phyloP scores from a whole-genome alignment of 2,888 invertebrate genomes.

The Melanophora roralis region DNA sequence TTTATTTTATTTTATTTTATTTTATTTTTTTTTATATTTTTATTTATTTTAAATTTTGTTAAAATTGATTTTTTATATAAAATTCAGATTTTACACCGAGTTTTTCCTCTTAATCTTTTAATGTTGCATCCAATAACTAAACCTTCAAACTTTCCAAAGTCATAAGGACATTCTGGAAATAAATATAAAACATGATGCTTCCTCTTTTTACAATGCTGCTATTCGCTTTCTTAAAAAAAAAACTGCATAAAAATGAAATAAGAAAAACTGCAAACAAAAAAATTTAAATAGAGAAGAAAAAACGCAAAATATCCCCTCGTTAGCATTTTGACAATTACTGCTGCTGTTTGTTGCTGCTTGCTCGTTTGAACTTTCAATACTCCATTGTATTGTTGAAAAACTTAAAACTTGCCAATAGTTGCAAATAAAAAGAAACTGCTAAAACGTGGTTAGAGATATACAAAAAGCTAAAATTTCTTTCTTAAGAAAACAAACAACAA shows the following conservation, averaged over 20 bases:
- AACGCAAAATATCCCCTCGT: conserved; percentile 56
- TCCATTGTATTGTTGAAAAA: neutral
- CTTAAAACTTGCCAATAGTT: conserved; percentile 41
- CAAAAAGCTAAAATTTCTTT: conserved; percentile 45
- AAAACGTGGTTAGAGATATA: conserved; percentile 52
- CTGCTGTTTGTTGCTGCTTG: conserved; percentile 24
- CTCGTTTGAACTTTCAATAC: neutral
- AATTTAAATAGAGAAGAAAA: neutral
- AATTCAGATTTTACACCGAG: no score
- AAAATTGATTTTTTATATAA: no score
- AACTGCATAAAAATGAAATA: neutral
- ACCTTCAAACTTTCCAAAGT: neutral
- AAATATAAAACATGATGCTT: conserved; percentile 34
- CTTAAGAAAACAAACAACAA: conserved; percentile 10
- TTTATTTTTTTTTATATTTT: no score
- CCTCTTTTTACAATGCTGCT: conserved; percentile 37
- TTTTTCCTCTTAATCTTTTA: no score
- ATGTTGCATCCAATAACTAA: neutral
- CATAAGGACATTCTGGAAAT: conserved; percentile 18
- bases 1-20: no score
- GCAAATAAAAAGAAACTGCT: conserved; percentile 53
- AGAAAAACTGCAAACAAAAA: neutral
- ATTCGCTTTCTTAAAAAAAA: neutral
- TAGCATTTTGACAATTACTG: conserved; percentile 55
- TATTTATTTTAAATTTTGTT: no score